Evolutionary conservation across 2,113 vertebrate species (phyloP), one percentile per base, ranked within the genome.

Genomic region (Archocentrus centrarchus): DNA sequence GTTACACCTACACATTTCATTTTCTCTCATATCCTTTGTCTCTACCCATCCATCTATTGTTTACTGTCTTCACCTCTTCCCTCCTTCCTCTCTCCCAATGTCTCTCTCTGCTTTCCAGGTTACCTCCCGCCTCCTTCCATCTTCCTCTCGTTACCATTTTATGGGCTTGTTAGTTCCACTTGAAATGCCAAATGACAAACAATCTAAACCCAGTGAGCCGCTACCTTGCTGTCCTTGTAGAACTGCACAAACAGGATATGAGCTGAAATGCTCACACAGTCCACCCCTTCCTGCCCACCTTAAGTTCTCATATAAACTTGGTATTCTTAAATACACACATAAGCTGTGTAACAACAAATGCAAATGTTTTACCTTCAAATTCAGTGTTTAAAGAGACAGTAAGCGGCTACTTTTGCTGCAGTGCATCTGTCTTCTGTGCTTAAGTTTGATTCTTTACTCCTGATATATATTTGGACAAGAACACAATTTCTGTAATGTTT

Each of bases 131-230:
- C 83, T 79, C 87, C 70, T 68, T 27, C 27, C 14, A 2, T 82
- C 77, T 75, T 84, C 58, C 77, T 80, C 88, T 90, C 47, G 83
- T 92, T 91, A 76, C 84, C 77, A 22, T 91, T 93, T 93, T 93
- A 94, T 93, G 91, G 92, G 92, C 95, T 95, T 95, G 94, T 96
- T 96, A 96, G 94, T 96, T 96, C 95, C 94, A 96, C 94, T 94
- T 93, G 93, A 95, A 92, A 93, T 93, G 91, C 86, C 93, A 95
- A 95, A 94, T 94, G 91, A 95, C 93, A 95, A 95, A 95, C 94
- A 95, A 93, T 96, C 92, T 81, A 93, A 91, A 93, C n/a, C 84
- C 93, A 93, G 88, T 90, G 86, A 94, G 93, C 91, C 86, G 91
- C 88, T 85, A 83, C 92, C 86, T 91, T 87, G 82, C 87, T 92